Evolutionary conservation across 1,140 invertebrate species (phyloP).

Genomic region (Harpegnathos saltator): DNA sequence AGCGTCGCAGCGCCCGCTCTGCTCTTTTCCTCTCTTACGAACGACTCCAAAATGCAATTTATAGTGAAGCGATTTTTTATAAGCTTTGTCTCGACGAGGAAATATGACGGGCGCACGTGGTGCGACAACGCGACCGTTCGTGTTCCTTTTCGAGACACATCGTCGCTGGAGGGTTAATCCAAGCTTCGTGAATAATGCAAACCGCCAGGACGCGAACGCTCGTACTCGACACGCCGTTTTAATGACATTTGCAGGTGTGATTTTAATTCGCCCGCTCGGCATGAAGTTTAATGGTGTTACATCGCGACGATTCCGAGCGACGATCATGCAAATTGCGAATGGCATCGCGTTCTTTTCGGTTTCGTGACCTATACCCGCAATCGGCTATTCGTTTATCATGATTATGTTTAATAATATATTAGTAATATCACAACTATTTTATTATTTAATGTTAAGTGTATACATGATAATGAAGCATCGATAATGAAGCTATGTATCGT

Average conservation of each 20-base stretch:
- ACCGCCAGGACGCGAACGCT: not conserved
- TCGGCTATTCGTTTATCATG: not conserved
- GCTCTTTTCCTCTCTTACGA: too few relatives aligned
- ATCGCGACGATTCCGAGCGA: constrained; percentile 8
- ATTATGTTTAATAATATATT: constrained; percentile 17
- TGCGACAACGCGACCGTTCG: not conserved
- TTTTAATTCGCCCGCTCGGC: constrained; percentile 32
- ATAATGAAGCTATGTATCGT: not conserved
- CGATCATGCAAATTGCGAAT: constrained; percentile 20
- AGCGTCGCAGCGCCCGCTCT: too few relatives aligned
- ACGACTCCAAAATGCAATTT: too few relatives aligned
- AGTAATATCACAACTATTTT: constrained; percentile 10
- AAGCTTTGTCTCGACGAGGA: not conserved
- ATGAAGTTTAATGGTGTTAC: constrained; percentile 39
- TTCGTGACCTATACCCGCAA: not conserved
- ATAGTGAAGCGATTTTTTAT: not conserved
- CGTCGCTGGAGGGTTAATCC: not conserved
- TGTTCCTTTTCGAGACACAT: not conserved
- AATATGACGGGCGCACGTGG: too few relatives aligned
- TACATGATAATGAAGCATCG: not conserved
- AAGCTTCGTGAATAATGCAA: constrained; percentile 39
- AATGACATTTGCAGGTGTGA: constrained; percentile 2
- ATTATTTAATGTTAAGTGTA: constrained; percentile 6
- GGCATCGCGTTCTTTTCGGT: constrained; percentile 1
- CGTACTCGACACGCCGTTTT: constrained; percentile 3